Conservation (phyloP, 2,888 invertebrate species). For the Lepas anatifera region DNA sequence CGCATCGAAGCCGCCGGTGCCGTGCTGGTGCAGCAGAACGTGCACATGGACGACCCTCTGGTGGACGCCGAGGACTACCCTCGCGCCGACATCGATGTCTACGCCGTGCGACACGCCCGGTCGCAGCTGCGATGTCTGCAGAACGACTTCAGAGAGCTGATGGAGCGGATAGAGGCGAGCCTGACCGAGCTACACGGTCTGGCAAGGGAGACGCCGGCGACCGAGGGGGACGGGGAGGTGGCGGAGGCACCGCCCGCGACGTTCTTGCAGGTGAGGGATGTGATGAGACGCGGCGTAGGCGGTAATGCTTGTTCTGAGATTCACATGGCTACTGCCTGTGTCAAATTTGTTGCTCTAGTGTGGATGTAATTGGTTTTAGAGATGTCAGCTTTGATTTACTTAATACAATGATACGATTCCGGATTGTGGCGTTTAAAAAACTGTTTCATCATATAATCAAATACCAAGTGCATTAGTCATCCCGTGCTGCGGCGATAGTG, state of each 20-base stretch:
- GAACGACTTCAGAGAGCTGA: conserved; percentile 74
- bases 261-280: conserved; percentile 13
- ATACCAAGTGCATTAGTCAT: no score
- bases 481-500: no score
- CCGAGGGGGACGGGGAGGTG: not conserved
- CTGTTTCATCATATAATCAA: no score
- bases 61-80: conserved; percentile 82
- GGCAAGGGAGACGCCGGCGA: not conserved
- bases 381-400: no score
- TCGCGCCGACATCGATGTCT: conserved; percentile 75
- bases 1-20: not conserved
- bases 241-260: not conserved
- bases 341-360: no score
- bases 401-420: no score
- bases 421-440: no score
- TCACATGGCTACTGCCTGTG: no score
- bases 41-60: conserved; percentile 73
- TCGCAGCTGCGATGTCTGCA: conserved; percentile 81
- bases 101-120: conserved; percentile 77
- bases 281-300: no score
- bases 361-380: no score
- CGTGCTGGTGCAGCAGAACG: conserved; percentile 27
- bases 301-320: no score
- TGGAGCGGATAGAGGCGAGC: conserved; percentile 69
- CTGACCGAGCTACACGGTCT: conserved; percentile 45